Base-by-base conservation (phyloP, 92 coral and sea anemone genomes). In the Epizoanthus illoricatus region DNA sequence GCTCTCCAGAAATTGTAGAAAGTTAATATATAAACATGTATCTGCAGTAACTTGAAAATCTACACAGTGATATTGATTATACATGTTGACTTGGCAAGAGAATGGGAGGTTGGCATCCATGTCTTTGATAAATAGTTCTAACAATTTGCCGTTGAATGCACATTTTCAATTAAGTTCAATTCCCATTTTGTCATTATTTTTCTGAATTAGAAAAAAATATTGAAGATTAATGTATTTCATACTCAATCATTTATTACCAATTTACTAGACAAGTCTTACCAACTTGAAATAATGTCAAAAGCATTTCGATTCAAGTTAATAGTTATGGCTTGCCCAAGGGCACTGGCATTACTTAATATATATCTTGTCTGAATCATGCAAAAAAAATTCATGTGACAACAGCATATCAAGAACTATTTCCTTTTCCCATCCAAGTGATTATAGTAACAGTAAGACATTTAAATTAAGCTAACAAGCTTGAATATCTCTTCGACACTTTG, bases 101-200 rank as follows among this genome's bases (percentile, higher is more conserved):
- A 23, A 65, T 52, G 33, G 7, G 8, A 65, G 15, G n/a, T 12
- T 5, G 19, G 28, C 47, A 5, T 18, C 49, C 73, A 1, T 18
- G 5, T 33, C 20, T 59, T 36, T 75, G 39, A 13, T 40, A 39
- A 63, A 60, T 75, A 39, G 19, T 60, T 78, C 82, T 63, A 12
- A 15, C 41, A 6, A 47, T 78, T 62, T 78, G 54, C 62, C 65
- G 23, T 13, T 5, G 49, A 72, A n/a, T 59, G 82, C 60, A 47
- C 40, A n/a, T 62, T 63, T 43, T 7, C 64, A 78, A 63, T 78
- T 63, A 78, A 78, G 21, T 78, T 60, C n/a, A 63, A 8, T 78
- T 42, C 20, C 82, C 41, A n/a, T 41, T 78, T 20, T 23, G 17
- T 64, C 69, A 42, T 23, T 57, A 61, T 36, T 18, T 59, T 41